These are phyloP conservation scores for Mormyrus iriodes DNA, from an alignment of 2,113 vertebrate species.

Conservation along the genomic window DNA sequence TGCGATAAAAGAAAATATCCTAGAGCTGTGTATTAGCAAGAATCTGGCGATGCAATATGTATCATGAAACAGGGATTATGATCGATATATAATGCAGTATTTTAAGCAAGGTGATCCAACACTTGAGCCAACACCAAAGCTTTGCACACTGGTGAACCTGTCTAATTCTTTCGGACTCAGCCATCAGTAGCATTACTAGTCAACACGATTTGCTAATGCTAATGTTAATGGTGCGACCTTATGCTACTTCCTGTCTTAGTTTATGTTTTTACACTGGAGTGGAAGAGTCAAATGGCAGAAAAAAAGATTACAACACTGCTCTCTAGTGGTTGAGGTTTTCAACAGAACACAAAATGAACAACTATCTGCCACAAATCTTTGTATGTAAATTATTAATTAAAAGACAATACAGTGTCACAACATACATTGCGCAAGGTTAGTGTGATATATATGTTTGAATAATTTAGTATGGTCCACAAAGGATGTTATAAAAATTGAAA, in stretches of 20 bases:
- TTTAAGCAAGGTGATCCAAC: too few relatives aligned
- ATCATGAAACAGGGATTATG: too few relatives aligned
- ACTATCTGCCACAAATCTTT: not conserved
- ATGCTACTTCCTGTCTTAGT: too few relatives aligned
- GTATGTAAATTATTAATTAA: not conserved
- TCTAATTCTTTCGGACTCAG: not conserved
- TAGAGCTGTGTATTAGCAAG: too few relatives aligned
- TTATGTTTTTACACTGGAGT: too few relatives aligned
- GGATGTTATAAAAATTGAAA: not conserved
- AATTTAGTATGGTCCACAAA: not conserved
- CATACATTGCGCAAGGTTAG: too few relatives aligned
- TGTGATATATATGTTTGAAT: not conserved
- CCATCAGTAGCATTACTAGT: not conserved
- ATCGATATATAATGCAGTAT: too few relatives aligned
- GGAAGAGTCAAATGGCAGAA: not conserved
- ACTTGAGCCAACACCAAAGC: not conserved
- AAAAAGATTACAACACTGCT: not conserved
- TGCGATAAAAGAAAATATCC: too few relatives aligned
- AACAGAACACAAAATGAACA: not conserved
- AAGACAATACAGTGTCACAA: not conserved
- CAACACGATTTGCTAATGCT: not conserved
- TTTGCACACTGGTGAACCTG: not conserved
- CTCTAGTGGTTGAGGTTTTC: not conserved
- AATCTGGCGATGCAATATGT: too few relatives aligned
- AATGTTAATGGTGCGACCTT: too few relatives aligned